Evolutionary conservation across 2,797 vertebrate species (phyloP).

Genomic region (Enteromius thamalakanensis): DNA sequence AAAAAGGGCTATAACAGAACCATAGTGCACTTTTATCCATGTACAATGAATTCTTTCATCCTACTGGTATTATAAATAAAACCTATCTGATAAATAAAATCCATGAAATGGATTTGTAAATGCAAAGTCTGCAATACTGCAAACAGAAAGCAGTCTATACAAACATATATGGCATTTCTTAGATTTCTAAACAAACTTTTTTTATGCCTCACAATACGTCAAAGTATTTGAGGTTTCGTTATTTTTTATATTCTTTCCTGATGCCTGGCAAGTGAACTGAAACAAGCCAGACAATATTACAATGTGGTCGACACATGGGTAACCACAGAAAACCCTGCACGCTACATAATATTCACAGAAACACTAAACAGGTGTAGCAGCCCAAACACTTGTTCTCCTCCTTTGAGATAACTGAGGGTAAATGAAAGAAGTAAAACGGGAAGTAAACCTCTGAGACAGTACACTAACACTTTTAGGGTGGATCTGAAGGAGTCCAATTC

Average conservation of each 20-base stretch:
- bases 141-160: not conserved
- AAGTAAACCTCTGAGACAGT: not conserved
- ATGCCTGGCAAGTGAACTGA: slow-evolving; percentile 34
- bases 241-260: slow-evolving; percentile 13
- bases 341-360: slow-evolving; percentile 19
- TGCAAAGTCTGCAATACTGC: not conserved
- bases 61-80: not conserved
- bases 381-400: slow-evolving; percentile 18
- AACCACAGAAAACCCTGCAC: slow-evolving; percentile 45
- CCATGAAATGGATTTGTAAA: slow-evolving; percentile 6
- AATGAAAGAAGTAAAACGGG: too few species aligned
- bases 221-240: slow-evolving; percentile 15
- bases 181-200: not conserved
- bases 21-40: not conserved
- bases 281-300: slow-evolving; percentile 30
- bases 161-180: not conserved
- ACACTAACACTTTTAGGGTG: not conserved
- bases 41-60: not conserved
- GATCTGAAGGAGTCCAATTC: not conserved
- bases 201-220: not conserved
- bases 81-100: not conserved
- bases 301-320: slow-evolving; percentile 38
- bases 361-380: slow-evolving; percentile 11
- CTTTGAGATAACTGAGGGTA: not conserved
- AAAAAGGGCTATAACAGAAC: not conserved